These are phyloP conservation scores for Lathronympha strigana DNA, from an alignment of 2,888 invertebrate species.

Conservation along the genomic window DNA sequence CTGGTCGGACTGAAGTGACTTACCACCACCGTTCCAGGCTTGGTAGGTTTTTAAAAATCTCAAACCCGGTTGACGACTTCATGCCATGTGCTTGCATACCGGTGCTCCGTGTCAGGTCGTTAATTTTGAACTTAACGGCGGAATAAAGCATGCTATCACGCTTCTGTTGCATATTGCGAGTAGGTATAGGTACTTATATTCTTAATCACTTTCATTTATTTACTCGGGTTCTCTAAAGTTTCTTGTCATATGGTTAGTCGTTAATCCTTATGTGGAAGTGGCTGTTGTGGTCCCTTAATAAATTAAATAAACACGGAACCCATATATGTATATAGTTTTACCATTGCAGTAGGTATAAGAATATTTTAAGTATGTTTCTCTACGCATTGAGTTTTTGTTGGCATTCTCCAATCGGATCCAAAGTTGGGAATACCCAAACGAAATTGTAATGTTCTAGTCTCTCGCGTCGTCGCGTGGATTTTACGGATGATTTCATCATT, in stretches of 20 bases:
- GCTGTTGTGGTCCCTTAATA: too few relatives aligned
- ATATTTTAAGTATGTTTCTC: neutral
- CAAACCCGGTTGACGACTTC: slow-evolving; percentile 52
- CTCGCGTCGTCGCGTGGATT: slow-evolving; percentile 5
- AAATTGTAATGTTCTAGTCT: neutral
- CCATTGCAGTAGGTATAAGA: too few relatives aligned
- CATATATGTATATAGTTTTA: too few relatives aligned
- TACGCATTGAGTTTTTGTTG: neutral
- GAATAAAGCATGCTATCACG: slow-evolving; percentile 16
- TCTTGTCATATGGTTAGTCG: too few relatives aligned
- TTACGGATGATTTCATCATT: slow-evolving; percentile 27
- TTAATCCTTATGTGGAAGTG: too few relatives aligned
- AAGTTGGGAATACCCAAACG: slow-evolving; percentile 18
- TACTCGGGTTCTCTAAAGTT: neutral
- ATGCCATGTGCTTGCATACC: slow-evolving; percentile 41
- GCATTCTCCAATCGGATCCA: neutral
- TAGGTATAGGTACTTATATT: too few relatives aligned
- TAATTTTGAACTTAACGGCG: slow-evolving; percentile 32
- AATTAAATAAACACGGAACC: too few relatives aligned
- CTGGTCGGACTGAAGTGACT: neutral
- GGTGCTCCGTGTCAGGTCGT: slow-evolving; percentile 16
- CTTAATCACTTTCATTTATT: too few relatives aligned
- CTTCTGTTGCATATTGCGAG: slow-evolving; percentile 13
- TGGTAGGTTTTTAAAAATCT: slow-evolving; percentile 49
- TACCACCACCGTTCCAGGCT: slow-evolving; percentile 45